These are phyloP conservation scores for Drosophila acutilabella DNA, from an alignment of 2,888 invertebrate genomes.

Conservation along the genomic window DNA sequence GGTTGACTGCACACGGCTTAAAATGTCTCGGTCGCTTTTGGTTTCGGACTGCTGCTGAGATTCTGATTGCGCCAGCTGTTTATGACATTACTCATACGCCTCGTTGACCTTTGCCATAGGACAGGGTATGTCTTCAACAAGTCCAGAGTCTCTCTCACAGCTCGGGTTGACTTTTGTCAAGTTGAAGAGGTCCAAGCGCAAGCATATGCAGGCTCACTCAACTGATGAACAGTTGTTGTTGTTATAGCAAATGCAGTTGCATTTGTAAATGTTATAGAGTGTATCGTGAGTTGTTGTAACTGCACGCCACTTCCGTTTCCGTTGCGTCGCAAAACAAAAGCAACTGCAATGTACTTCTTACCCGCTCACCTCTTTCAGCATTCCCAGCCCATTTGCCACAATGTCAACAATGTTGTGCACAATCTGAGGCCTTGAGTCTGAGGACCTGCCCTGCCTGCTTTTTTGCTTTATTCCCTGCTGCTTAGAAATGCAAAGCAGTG, in stretches of 20 bases:
- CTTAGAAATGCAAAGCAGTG: slow-evolving; percentile 80
- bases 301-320: slow-evolving; percentile 69
- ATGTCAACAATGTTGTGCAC: slow-evolving; percentile 69
- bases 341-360: slow-evolving; percentile 52
- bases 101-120: slow-evolving; percentile 66
- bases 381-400: slow-evolving; percentile 55
- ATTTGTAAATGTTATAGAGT: slow-evolving; percentile 22
- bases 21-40: slow-evolving; percentile 62
- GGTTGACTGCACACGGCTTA: slow-evolving; percentile 69
- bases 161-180: slow-evolving; percentile 24
- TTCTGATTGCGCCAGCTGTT: slow-evolving; percentile 75
- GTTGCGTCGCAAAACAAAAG: slow-evolving; percentile 60
- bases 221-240: slow-evolving; percentile 46
- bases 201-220: slow-evolving; percentile 61
- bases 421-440: slow-evolving; percentile 10
- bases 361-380: slow-evolving; percentile 37
- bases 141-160: slow-evolving; percentile 1
- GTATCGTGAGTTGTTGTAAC: slow-evolving; percentile 36
- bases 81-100: slow-evolving; percentile 78
- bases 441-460: slow-evolving; percentile 7
- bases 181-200: slow-evolving; percentile 25
- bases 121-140: slow-evolving; percentile 8
- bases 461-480: slow-evolving; percentile 43
- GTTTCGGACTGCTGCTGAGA: slow-evolving; percentile 67
- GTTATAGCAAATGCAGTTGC: slow-evolving; percentile 17